These are phyloP conservation scores for Onychomys torridus DNA, from an alignment of 2,797 vertebrate genomes.

Conservation along the genomic window DNA sequence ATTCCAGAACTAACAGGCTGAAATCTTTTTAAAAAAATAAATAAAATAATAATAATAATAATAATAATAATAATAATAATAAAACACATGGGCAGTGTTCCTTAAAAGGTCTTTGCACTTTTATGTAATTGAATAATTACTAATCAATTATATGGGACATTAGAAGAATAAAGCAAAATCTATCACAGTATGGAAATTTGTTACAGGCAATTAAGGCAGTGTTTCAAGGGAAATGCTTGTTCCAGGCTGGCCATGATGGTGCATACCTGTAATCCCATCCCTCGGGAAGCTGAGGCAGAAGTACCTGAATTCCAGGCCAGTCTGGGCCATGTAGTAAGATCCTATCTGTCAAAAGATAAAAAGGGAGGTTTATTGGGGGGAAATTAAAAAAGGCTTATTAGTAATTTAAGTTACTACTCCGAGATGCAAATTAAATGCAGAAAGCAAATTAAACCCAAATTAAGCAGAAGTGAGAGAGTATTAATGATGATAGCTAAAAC, in stretches of 20 bases:
- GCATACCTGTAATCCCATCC: neutral
- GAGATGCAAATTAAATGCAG: conserved; percentile 18
- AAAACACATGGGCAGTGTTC: neutral
- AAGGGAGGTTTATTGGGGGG: neutral
- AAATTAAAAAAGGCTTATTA: conserved; percentile 19
- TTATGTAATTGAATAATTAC: conserved; percentile 8
- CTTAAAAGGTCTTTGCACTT: neutral
- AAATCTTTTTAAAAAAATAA: neutral
- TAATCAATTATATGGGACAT: neutral
- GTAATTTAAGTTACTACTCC: neutral
- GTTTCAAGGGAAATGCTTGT: neutral
- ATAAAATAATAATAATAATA: neutral
- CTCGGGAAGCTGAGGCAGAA: neutral
- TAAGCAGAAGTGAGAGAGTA: conserved; percentile 16
- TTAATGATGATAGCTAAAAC: neutral
- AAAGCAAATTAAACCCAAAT: conserved; percentile 30
- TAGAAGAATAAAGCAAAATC: conserved; percentile 4
- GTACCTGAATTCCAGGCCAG: neutral
- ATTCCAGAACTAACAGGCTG: neutral
- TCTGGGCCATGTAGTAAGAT: neutral
- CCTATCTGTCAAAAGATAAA: neutral
- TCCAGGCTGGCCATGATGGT: neutral
- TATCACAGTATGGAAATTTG: neutral
- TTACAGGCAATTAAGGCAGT: neutral
- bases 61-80: neutral